Conservation (phyloP, 2,797 vertebrate genomes). For the Cottoperca gobio region DNA sequence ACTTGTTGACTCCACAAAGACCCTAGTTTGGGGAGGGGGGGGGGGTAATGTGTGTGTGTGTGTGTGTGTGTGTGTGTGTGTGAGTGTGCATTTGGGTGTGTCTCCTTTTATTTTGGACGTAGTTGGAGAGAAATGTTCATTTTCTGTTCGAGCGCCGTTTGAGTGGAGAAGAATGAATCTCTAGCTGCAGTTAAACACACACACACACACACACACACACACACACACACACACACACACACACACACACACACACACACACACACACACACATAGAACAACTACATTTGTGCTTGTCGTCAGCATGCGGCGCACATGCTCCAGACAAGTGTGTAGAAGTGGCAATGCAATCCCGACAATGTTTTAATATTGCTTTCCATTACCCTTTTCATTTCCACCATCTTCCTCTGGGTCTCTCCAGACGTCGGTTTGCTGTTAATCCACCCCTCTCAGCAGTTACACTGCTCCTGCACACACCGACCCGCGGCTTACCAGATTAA, state of each 20-base stretch:
- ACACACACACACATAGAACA: not conserved
- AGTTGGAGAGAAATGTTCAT: conserved; percentile 56
- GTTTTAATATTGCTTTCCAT: not conserved
- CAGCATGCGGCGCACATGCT: not conserved
- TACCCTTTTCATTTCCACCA: not conserved
- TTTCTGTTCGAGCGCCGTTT: conserved; percentile 33
- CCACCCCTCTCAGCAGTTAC: conserved; percentile 15
- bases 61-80: conserved; percentile 37
- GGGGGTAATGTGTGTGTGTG: conserved; percentile 32
- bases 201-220: conserved; percentile 2
- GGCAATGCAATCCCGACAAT: not conserved
- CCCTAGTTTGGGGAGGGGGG: conserved; percentile 57
- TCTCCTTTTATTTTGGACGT: conserved; percentile 47
- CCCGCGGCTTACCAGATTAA: conserved; percentile 27
- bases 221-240: not conserved
- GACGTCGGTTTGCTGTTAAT: conserved; percentile 27
- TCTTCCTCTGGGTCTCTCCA: conserved; percentile 5
- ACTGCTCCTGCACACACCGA: conserved; percentile 2
- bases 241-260: too few species aligned
- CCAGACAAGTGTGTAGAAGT: not conserved
- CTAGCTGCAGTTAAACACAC: not conserved
- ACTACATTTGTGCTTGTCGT: not conserved
- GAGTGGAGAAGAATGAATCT: conserved; percentile 35
- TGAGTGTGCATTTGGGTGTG: conserved; percentile 49
- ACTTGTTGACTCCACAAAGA: conserved; percentile 83